phyloP scores from a whole-genome alignment of 2,113 vertebrate genomes.

The Columbina picui region DNA sequence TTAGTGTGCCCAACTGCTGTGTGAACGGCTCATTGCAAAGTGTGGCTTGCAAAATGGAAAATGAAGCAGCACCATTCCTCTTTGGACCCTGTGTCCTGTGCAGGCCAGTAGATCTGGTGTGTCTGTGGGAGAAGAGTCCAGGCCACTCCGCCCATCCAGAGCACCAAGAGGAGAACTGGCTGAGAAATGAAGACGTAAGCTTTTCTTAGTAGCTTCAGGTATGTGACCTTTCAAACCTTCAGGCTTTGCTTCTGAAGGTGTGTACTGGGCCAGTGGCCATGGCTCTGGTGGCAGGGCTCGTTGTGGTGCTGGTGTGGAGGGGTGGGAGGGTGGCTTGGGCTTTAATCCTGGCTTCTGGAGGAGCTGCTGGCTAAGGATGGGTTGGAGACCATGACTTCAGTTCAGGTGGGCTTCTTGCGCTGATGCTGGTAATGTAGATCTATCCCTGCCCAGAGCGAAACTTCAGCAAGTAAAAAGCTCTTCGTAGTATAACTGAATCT shows the following conservation, averaged over 20 bases:
- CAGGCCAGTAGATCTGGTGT: too few species aligned
- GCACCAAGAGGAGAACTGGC: accelerated
- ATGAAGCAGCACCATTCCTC: not conserved
- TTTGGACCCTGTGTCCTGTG: not conserved
- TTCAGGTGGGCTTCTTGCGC: not conserved
- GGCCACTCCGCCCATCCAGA: not conserved
- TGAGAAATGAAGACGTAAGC: not conserved
- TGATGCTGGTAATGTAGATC: accelerated
- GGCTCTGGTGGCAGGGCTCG: not conserved
- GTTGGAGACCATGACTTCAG: not conserved
- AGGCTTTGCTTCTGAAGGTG: not conserved
- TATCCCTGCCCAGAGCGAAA: not conserved
- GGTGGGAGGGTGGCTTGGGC: not conserved
- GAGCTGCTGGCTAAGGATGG: not conserved
- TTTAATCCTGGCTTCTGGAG: not conserved
- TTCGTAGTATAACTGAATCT: not conserved
- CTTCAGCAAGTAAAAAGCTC: not conserved
- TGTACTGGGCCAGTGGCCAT: not conserved
- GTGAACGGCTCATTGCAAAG: accelerated
- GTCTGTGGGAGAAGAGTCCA: not conserved
- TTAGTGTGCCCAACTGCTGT: not conserved
- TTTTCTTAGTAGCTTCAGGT: not conserved
- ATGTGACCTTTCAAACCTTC: not conserved
- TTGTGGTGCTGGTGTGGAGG: not conserved
- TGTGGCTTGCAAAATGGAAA: not conserved